Conservation (phyloP, 2,888 invertebrate species). For the Papilio protenor region DNA sequence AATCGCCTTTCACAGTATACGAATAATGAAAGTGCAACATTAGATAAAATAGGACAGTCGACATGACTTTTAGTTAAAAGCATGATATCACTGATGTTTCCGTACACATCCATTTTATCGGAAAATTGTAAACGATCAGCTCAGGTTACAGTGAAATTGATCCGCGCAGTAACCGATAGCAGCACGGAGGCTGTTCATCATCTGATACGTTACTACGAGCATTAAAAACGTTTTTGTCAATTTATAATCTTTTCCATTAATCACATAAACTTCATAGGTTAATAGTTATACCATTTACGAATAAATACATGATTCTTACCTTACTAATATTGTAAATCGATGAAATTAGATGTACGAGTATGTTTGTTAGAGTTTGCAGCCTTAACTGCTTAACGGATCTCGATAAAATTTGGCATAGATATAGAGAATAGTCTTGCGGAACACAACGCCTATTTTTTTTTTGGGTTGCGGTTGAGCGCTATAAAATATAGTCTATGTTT, state of each 20-base stretch:
- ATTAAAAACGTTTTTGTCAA: slow-evolving; percentile 12
- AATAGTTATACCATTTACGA: background rate
- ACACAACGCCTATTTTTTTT: too few relatives aligned
- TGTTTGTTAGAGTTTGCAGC: too few relatives aligned
- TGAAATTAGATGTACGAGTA: too few relatives aligned
- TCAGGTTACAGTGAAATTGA: slow-evolving; percentile 34
- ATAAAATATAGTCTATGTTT: too few relatives aligned
- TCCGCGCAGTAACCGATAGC: slow-evolving; percentile 22
- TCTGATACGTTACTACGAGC: slow-evolving; percentile 2
- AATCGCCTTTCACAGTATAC: background rate
- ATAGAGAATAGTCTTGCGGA: too few relatives aligned
- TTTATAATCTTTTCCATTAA: background rate
- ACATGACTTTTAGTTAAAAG: slow-evolving; percentile 6
- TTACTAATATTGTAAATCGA: too few relatives aligned
- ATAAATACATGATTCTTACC: background rate
- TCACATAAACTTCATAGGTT: background rate
- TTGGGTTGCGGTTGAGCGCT: too few relatives aligned
- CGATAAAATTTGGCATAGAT: too few relatives aligned
- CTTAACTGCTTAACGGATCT: too few relatives aligned
- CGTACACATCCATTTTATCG: slow-evolving; percentile 27
- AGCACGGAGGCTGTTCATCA: slow-evolving; percentile 18
- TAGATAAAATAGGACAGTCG: background rate
- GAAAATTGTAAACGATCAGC: slow-evolving; percentile 32
- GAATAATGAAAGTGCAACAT: background rate
- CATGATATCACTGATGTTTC: background rate